These are phyloP conservation scores for Diuraphis noxia DNA, from an alignment of 1,140 invertebrate species.

Conservation along the genomic window DNA sequence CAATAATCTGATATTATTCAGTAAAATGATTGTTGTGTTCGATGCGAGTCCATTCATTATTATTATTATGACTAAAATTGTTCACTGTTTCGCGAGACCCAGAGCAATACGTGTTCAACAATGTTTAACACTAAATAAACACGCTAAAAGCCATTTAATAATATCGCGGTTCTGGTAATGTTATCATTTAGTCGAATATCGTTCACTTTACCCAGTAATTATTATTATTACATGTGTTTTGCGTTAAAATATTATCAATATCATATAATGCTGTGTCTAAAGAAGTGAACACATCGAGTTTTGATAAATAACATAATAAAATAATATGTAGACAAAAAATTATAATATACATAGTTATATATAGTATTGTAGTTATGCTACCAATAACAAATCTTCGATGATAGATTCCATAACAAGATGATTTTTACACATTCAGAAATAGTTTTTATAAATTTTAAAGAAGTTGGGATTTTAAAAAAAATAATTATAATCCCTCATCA, in stretches of 20 bases:
- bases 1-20: background rate
- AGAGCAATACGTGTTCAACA: background rate
- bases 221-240: background rate
- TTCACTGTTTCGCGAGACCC: background rate
- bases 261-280: background rate
- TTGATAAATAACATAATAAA: background rate
- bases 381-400: background rate
- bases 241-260: background rate
- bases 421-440: background rate
- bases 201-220: background rate
- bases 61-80: background rate
- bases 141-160: background rate
- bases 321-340: background rate
- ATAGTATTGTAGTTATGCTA: no score
- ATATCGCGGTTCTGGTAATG: background rate
- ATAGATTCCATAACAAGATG: background rate
- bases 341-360: no score
- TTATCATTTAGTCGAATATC: background rate
- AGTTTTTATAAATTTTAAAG: background rate
- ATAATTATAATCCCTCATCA: background rate
- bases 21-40: slow-evolving; percentile 13
- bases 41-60: background rate
- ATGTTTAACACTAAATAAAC: background rate
- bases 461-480: background rate
- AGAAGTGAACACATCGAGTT: background rate